Base-by-base conservation (phyloP, 2,888 invertebrate genomes). In the Troides helena region DNA sequence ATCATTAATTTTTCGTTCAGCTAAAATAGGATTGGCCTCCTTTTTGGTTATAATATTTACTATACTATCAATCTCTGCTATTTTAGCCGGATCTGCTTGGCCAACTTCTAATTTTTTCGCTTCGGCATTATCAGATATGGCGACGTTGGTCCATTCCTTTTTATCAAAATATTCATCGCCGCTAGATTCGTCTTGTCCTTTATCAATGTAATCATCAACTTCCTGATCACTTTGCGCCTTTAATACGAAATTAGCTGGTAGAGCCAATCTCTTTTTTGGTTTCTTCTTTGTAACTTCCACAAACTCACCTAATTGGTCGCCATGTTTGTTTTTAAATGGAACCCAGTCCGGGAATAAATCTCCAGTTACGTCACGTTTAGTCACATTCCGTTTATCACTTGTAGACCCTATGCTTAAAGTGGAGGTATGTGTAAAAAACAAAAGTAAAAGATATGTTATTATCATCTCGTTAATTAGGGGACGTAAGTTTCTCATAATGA, bases 261-360 rank as follows among this genome's bases (percentile, higher is more conserved):
- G 80, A 2, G 92, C 92, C 62, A 92, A 76, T 73, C 92, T 81
- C 73, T 92, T 92, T 73, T 88, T 91, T 10, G 86, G 83, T 74
- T 89, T 90, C 2, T 78, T 75, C 75, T 88, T 88, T 39, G 77
- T 76, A 59, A 85, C 82, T 53, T 85, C 81, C 1, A 85, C 77
- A 58, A 91, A 88, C 65, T 92, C 88, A 67, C 88, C 90, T 6
- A 90, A 74, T 69, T 90, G 85, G 7, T 86, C 86, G 4, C 88
- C 89, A 8, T 88, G 83, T 76, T 90, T 90, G 71, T 89, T 90
- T 76, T 89, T 90, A 72, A 90, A 91, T 0, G 90, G 89, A n/a
- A 90, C 91, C 92, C 90, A 91, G 77, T 90, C 88, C 30, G 91
- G 91, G 69, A 82, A 91, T n/a, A 85, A 79, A 58, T 89, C 87